These are phyloP conservation scores for Urocolius indicus DNA, from an alignment of 2,113 vertebrate genomes.

Conservation along the genomic window DNA sequence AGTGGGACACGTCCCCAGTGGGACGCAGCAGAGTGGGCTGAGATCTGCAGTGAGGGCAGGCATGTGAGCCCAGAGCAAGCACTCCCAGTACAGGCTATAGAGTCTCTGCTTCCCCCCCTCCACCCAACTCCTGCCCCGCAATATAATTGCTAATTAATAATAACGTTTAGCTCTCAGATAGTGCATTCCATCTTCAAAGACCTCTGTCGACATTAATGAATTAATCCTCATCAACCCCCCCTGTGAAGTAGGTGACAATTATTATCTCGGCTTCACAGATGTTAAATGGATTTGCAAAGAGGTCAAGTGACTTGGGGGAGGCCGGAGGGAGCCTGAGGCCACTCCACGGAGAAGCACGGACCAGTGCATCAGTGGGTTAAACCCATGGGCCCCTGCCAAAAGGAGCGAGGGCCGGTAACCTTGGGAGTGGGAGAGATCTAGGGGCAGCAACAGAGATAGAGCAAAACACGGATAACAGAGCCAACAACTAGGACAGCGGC, in stretches of 20 bases:
- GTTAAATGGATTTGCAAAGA: slow-evolving; percentile 70
- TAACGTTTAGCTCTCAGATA: slow-evolving; percentile 63
- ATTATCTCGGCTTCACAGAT: slow-evolving; percentile 70
- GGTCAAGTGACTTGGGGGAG: slow-evolving; percentile 55
- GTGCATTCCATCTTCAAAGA: slow-evolving; percentile 66
- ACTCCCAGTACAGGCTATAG: neutral
- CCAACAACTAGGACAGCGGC: neutral
- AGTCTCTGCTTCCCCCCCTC: neutral
- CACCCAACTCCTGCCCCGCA: neutral
- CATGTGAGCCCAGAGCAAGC: neutral
- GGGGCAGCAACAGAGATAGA: neutral
- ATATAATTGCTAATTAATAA: slow-evolving; percentile 75
- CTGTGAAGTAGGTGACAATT: slow-evolving; percentile 68
- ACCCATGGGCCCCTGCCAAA: accelerated
- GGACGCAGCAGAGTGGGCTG: neutral
- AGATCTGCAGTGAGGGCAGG: neutral
- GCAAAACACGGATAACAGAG: neutral
- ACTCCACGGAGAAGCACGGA: neutral
- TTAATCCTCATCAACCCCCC: slow-evolving; percentile 70
- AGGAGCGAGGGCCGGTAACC: neutral
- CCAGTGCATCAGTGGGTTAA: neutral
- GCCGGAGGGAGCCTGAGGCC: neutral
- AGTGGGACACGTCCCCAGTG: neutral
- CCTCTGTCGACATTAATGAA: slow-evolving; percentile 72
- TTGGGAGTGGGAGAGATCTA: neutral